Evolutionary conservation across 1,140 invertebrate species (phyloP), one percentile per base, ranked within the genome.

Genomic region (Neodiprion pinetum): DNA sequence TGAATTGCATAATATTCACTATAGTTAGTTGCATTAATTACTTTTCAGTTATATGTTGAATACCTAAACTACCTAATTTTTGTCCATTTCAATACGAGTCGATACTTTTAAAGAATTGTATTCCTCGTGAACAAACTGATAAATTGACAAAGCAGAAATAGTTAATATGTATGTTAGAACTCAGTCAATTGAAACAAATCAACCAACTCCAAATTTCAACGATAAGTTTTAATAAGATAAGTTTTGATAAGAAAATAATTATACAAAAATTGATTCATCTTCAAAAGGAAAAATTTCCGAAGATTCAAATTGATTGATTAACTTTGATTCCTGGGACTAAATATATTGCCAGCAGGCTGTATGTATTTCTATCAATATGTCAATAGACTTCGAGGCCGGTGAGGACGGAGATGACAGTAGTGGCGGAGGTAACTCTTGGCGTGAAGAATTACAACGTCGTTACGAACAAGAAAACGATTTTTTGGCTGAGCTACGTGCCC

Each of bases 391-490:
- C 80, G 87, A 88, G 75, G 91, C 90, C 76, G 90, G 89, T 70
- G 90, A 87, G 70, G 88, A 90, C 78, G 86, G 90, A 72, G 90
- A 91, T 73, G 90, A 90, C 76, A 89, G 88, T 53, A 90, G 90
- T 72, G 89, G 88, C 0, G 89, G 89, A 69, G 85, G 84, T 0
- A 86, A 88, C 76, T 86, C 87, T 7, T 93, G 92, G 92, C 89
- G 92, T 65, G 91, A 93, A 76, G 92, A 93, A 81, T 84, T 93
- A 11, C 90, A 92, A 74, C 90, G 91, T 76, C 86, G 90, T 9
- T 91, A 91, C 78, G 90, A 91, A 69, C 92, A 93, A 79, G 92
- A 93, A 78, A 90, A 90, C 49, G 91, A 92, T 74, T 93, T 93
- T 76, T 83, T 93, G 76, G 90, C 90, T 7, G 92, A 93, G 80